Percentiles rank a stretch among this genome's conserved stretches.
Evolutionary conservation across 2,888 invertebrate genomes (phyloP).

Genomic region (Pardosa pseudoannulata): DNA sequence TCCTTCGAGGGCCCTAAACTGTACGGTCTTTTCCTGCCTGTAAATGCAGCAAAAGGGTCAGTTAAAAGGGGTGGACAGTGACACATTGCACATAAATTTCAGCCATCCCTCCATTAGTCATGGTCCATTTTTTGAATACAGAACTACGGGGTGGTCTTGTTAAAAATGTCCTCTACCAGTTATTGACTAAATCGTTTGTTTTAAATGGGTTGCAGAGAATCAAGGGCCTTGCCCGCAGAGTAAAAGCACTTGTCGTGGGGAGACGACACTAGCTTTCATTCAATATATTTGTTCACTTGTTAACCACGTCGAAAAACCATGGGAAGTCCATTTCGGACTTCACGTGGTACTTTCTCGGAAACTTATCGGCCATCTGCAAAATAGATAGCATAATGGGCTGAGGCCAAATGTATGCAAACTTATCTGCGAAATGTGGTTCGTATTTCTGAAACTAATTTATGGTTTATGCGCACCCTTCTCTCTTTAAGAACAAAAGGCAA

Average conservation of each 20-base stretch:
- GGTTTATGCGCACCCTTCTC: too few species aligned
- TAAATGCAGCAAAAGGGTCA: constrained; percentile 24
- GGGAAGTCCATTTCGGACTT: background rate
- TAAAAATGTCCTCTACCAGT: constrained; percentile 21
- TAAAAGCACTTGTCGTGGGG: background rate
- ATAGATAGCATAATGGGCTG: too few species aligned
- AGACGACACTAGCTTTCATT: background rate
- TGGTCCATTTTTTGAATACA: background rate
- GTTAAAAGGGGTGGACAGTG: constrained; percentile 25
- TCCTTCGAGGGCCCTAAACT: background rate
- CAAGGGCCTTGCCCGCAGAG: background rate
- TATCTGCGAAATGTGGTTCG: too few species aligned
- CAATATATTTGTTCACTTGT: background rate
- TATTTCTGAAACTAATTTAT: too few species aligned
- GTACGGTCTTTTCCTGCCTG: constrained; percentile 19
- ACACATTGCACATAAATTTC: constrained; percentile 20
- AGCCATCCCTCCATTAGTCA: constrained; percentile 10
- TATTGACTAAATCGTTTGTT: constrained; percentile 24
- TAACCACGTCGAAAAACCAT: background rate
- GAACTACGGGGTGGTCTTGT: constrained; percentile 37
- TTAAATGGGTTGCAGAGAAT: constrained; percentile 49
- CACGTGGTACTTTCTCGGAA: background rate
- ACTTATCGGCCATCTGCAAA: too few species aligned
- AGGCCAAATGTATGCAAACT: too few species aligned
- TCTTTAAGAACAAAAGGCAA: too few species aligned